A percentile compares a stretch with the other conserved stretches of the same genome.
These are phyloP conservation scores for Xestia xanthographa DNA, from an alignment of 2,888 invertebrate species.

Conservation along the genomic window DNA sequence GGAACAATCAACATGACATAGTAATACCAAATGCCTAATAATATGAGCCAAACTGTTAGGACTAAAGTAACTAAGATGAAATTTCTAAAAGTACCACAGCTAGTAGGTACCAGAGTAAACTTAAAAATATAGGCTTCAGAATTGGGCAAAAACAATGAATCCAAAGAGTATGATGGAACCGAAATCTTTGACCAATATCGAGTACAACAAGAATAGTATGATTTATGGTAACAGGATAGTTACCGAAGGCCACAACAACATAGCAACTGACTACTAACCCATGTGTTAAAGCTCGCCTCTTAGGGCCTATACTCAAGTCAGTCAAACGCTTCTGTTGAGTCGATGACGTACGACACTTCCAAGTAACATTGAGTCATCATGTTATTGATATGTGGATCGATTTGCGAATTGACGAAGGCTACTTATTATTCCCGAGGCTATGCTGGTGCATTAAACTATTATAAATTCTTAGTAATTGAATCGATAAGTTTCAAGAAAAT, in stretches of 20 bases:
- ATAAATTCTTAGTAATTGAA: slow-evolving; percentile 13
- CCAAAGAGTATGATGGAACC: background rate
- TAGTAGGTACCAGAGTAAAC: background rate
- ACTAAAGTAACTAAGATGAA: background rate
- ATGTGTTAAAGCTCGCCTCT: slow-evolving; percentile 18
- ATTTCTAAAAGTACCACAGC: background rate
- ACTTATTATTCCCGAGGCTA: slow-evolving; percentile 39
- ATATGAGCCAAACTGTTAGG: background rate
- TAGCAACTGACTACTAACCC: slow-evolving; percentile 18
- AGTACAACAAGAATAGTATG: background rate
- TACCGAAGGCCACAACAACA: background rate
- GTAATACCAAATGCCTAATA: background rate
- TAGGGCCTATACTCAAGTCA: slow-evolving; percentile 12
- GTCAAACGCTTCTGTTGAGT: slow-evolving; percentile 35
- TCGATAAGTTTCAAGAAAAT: slow-evolving; percentile 7
- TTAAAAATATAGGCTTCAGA: background rate
- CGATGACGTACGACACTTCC: slow-evolving; percentile 54
- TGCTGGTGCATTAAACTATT: slow-evolving; percentile 34
- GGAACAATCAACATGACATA: slow-evolving; percentile 13
- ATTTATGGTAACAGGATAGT: slow-evolving; percentile 10
- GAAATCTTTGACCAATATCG: background rate
- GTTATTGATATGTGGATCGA: slow-evolving; percentile 52
- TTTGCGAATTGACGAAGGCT: slow-evolving; percentile 33
- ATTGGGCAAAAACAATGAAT: background rate
- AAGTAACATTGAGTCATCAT: slow-evolving; percentile 53